Evolutionary conservation across 1,140 invertebrate genomes (phyloP).

Genomic region (Drosophila obscura): DNA sequence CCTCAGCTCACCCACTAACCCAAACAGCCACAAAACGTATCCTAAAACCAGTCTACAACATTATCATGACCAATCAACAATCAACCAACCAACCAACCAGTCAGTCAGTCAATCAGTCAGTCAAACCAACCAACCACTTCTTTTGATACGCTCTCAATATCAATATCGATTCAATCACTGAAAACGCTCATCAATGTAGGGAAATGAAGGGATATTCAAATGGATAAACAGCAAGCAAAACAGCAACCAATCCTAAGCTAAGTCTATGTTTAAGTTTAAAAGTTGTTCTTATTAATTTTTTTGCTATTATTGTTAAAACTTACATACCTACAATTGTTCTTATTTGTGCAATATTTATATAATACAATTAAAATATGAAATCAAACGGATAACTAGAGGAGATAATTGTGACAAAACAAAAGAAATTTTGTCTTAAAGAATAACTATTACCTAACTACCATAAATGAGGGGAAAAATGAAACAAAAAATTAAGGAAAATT

Average conservation of each 20-base stretch:
- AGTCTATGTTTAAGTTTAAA: constrained; percentile 67
- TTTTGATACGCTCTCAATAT: constrained; percentile 36
- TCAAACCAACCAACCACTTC: constrained; percentile 25
- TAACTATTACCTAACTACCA: constrained; percentile 34
- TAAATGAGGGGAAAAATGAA: constrained; percentile 34
- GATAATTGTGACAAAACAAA: constrained; percentile 51
- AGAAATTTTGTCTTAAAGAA: constrained; percentile 12
- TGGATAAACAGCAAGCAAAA: constrained; percentile 25
- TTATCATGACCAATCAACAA: constrained; percentile 76
- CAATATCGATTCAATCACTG: constrained; percentile 56
- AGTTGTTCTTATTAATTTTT: constrained; percentile 73
- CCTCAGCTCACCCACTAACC: constrained; percentile 52
- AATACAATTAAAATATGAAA: constrained; percentile 58
- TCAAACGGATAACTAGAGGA: constrained; percentile 42
- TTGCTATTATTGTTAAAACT: constrained; percentile 77
- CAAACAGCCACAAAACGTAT: constrained; percentile 15
- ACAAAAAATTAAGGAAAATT: constrained; percentile 54
- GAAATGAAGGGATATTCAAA: constrained; percentile 1
- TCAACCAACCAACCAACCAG: constrained; percentile 55
- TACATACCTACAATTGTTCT: constrained; percentile 75
- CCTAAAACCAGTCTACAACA: constrained; percentile 60
- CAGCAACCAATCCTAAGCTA: constrained; percentile 60
- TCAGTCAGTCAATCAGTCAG: constrained; percentile 46
- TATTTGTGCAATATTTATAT: constrained; percentile 82
- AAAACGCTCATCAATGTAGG: constrained; percentile 69